A percentile compares a stretch with the other conserved stretches of the same genome.
phyloP scores from a whole-genome alignment of 2,113 vertebrate genomes.

The Cynopterus brachyotis region DNA sequence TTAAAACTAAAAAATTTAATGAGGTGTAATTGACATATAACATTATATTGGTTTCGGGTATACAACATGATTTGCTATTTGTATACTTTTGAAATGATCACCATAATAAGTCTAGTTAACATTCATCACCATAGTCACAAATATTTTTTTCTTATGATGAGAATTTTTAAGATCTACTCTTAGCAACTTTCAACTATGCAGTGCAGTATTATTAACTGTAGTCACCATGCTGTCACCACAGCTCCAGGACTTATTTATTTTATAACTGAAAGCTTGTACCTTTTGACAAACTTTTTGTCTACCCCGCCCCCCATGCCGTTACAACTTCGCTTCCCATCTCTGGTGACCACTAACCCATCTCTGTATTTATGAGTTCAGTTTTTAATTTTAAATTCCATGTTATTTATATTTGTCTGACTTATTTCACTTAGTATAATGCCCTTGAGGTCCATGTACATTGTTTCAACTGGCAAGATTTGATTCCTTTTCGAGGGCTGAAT shows the following conservation, averaged over 20 bases:
- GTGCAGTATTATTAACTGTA: neutral
- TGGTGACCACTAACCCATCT: neutral
- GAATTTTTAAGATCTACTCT: neutral
- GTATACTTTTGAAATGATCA: neutral
- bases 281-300: too few relatives aligned
- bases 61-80: neutral
- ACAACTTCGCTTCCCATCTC: neutral
- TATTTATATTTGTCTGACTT: neutral
- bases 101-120: neutral
- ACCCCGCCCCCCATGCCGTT: too few relatives aligned
- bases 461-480: neutral
- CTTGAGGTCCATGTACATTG: neutral
- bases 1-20: neutral
- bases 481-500: neutral
- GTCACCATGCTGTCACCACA: neutral
- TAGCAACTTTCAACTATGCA: neutral
- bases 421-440: neutral
- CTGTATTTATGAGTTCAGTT: neutral
- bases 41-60: neutral
- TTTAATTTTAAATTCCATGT: neutral
- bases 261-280: too few relatives aligned
- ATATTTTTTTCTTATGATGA: neutral
- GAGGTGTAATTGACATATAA: neutral
- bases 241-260: too few relatives aligned
- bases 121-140: neutral